Conservation (phyloP, 2,113 vertebrate species). For the Alligator sinensis region DNA sequence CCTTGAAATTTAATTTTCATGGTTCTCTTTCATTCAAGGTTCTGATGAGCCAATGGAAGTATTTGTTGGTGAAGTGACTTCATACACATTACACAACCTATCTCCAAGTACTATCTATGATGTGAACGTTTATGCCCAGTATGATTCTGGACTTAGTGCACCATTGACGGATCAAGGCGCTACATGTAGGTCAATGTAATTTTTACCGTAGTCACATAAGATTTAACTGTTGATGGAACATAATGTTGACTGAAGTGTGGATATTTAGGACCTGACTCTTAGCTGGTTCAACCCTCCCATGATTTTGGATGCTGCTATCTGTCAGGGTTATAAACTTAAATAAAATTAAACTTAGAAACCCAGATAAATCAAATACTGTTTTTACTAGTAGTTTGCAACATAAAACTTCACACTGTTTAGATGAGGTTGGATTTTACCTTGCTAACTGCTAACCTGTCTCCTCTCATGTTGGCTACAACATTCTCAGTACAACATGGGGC, state of each 20-base stretch:
- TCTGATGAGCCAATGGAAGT: constrained; percentile 86
- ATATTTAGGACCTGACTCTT: background rate
- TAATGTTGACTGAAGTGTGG: background rate
- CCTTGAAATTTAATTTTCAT: background rate
- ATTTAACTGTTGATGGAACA: background rate
- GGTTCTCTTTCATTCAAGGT: constrained; percentile 76
- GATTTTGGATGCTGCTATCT: background rate
- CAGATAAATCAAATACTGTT: background rate
- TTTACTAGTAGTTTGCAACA: background rate
- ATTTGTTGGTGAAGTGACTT: constrained; percentile 94
- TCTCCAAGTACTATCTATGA: constrained; percentile 93
- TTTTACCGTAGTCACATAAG: background rate
- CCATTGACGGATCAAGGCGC: constrained; percentile 91
- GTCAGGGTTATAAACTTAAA: background rate
- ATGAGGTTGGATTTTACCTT: background rate
- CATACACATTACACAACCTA: constrained; percentile 92
- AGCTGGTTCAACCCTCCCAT: background rate
- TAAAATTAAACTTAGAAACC: background rate
- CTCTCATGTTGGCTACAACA: background rate
- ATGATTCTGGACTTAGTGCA: constrained; percentile 87
- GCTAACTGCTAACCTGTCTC: background rate
- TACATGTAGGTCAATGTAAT: constrained; percentile 84
- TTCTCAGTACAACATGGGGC: background rate
- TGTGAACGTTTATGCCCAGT: constrained; percentile 92
- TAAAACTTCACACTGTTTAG: background rate